A percentile compares a stretch with the other conserved stretches of the same genome.
phyloP scores from a whole-genome alignment of 2,113 vertebrate species.

The Corythoichthys intestinalis region DNA sequence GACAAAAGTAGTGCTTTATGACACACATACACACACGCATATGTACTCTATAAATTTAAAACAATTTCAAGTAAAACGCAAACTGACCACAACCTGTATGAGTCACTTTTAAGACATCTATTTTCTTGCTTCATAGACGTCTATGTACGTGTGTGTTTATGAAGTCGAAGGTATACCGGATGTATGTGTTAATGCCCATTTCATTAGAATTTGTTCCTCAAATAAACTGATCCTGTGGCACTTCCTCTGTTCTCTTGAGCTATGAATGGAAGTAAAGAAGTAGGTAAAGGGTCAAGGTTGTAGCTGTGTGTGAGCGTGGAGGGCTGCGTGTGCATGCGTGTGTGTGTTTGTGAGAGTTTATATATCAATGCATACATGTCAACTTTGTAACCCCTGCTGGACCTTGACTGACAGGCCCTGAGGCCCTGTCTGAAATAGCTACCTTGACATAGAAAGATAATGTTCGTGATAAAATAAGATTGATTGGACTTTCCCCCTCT shows the following conservation, averaged over 20 bases:
- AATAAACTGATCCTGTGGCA: too few species aligned
- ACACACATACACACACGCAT: slow-evolving; percentile 17
- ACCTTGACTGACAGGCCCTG: not conserved
- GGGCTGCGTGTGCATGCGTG: not conserved
- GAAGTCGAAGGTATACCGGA: not conserved
- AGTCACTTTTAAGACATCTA: slow-evolving; percentile 33
- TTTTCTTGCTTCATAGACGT: slow-evolving; percentile 22
- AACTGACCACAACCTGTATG: slow-evolving; percentile 29
- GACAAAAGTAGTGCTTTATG: too few species aligned
- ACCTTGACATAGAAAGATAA: slow-evolving; percentile 37
- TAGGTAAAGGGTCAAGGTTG: too few species aligned
- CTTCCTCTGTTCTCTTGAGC: too few species aligned
- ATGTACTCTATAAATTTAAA: slow-evolving; percentile 4
- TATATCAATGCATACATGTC: slow-evolving; percentile 23
- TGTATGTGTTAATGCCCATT: slow-evolving; percentile 12
- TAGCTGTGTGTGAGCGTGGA: too few species aligned
- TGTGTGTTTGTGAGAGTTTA: slow-evolving; percentile 15
- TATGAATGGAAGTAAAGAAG: too few species aligned
- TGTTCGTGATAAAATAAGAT: slow-evolving; percentile 31
- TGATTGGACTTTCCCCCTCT: slow-evolving; percentile 11
- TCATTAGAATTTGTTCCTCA: too few species aligned
- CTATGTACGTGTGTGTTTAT: not conserved
- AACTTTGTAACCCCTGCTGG: not conserved
- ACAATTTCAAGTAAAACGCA: slow-evolving; percentile 6
- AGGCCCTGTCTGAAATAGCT: slow-evolving; percentile 29